Conservation (phyloP, 2,113 vertebrate genomes). For the Lanius collurio region DNA sequence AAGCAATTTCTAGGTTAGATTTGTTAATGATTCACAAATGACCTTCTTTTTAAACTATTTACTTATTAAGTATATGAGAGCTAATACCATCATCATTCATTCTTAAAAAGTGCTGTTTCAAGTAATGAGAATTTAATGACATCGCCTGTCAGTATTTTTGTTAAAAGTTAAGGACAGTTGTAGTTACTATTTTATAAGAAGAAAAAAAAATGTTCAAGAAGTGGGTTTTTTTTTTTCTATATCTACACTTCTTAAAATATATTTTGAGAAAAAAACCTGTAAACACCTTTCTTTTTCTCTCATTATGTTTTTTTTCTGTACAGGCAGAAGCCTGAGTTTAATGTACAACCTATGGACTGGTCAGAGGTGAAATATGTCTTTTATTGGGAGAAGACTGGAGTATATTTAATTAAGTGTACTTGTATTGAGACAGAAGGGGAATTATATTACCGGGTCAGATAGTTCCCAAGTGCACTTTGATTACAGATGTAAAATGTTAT, state of each 20-base stretch:
- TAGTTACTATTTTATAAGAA: neutral
- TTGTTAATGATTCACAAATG: neutral
- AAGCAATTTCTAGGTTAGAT: neutral
- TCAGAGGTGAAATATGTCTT: neutral
- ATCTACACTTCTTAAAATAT: neutral
- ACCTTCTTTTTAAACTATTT: neutral
- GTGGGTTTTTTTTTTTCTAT: neutral
- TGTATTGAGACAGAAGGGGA: neutral
- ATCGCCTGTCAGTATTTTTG: neutral
- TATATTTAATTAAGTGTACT: neutral
- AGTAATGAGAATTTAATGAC: neutral
- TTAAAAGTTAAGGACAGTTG: neutral
- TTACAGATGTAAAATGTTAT: neutral
- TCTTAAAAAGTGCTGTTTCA: neutral
- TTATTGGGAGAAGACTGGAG: neutral
- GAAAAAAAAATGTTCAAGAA: neutral
- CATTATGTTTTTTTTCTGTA: neutral
- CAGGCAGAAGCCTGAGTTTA: neutral
- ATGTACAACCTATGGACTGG: neutral
- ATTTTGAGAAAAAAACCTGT: neutral
- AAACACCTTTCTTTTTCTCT: neutral
- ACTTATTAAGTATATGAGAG: neutral
- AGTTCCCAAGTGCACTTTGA: constrained; percentile 2
- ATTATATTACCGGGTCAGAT: constrained; percentile 16
- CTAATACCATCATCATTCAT: neutral